Base-by-base conservation (phyloP, 1,140 invertebrate genomes). In the Bilobella aurantiaca region DNA sequence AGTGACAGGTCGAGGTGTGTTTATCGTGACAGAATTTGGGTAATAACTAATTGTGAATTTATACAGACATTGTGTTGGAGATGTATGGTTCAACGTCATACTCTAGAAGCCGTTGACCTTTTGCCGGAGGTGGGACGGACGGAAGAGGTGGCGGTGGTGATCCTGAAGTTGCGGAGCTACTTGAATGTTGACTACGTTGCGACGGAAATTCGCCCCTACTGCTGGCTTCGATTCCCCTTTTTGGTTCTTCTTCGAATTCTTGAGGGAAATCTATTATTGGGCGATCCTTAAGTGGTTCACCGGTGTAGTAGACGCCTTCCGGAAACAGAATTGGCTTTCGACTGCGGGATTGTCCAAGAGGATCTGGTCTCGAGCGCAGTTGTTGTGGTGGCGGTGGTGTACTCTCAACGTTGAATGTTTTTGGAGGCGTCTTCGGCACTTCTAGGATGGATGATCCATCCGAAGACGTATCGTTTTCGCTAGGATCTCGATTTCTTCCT, bases 271-370 rank as follows among this genome's bases (percentile, higher is more conserved):
- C 71, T 65, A 89, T 86, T 68, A 83, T 79, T 25, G 89, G 88
- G 73, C 84, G 83, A 72, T 86, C 84, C 1, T 84, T 82, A 69
- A 91, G 76, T 60, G 89, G 89, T 80, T 92, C 89, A 74, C 90
- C 81, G 14, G 89, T 92, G 68, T 84, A 79, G 78, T 92, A 92
- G 65, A 85, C 84, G 74, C 83, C 85, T 74, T 91, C 88, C 75
- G 90, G 91, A 71, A 53, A 53, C 1, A 18, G 29, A 78, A 58
- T 21, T 64, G 61, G 27, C 2, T 47, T 63, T 47, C 47, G 29
- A 34, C 27, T 57, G 29, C 32, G 60, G 58, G 8, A 63, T 56
- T 27, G 31, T 12, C 34, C 23, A 3, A n/a, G 25, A 29, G 64
- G 59, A 47, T 62, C 28, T 28, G 59, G 34, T 21, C 31, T 32